These are phyloP conservation scores for Dryobota labecula DNA, from an alignment of 2,888 invertebrate species.

Conservation along the genomic window DNA sequence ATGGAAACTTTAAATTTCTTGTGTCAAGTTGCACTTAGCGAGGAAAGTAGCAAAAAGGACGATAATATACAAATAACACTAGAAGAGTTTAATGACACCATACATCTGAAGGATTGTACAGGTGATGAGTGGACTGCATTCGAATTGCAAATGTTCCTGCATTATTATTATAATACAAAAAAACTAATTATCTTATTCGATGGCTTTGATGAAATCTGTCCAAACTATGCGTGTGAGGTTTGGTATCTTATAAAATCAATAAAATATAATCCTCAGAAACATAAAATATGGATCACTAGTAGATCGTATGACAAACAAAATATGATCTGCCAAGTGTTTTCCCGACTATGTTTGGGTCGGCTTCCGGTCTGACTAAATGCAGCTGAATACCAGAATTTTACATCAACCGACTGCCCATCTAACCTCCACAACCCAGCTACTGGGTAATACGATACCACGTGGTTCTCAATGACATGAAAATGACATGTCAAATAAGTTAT, in stretches of 20 bases:
- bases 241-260: not conserved
- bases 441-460: not conserved
- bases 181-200: not conserved
- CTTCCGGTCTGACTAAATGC: not conserved
- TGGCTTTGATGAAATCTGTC: slow-evolving; percentile 3
- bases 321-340: not conserved
- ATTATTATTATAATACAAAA: slow-evolving; percentile 1
- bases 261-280: not conserved
- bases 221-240: not conserved
- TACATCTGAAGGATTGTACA: not conserved
- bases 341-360: not conserved
- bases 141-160: slow-evolving; percentile 1
- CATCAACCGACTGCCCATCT: not conserved
- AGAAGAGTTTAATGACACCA: not conserved
- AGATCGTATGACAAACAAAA: not conserved
- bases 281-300: slow-evolving; percentile 6
- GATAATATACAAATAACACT: not conserved
- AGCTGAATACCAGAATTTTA: not conserved
- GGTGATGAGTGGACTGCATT: slow-evolving; percentile 1
- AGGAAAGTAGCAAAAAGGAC: not conserved
- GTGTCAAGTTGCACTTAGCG: slow-evolving; percentile 12
- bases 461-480: too few relatives aligned
- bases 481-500: too few relatives aligned
- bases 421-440: not conserved
- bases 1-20: slow-evolving; percentile 20